phyloP scores from a whole-genome alignment of 2,888 invertebrate genomes.

The Hermaeophaga mercurialis region DNA sequence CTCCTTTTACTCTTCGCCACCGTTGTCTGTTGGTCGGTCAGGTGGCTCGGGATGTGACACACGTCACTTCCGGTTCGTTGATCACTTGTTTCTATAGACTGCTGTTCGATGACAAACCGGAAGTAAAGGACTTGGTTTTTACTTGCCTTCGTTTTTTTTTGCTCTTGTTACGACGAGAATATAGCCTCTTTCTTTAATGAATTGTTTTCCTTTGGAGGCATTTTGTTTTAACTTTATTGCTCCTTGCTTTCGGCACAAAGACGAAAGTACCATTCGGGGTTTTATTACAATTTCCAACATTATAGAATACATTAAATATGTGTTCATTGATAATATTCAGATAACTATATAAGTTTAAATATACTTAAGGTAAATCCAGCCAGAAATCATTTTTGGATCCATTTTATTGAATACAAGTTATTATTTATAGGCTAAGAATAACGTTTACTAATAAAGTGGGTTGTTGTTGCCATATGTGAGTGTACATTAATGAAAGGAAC shows the following conservation, averaged over 20 bases:
- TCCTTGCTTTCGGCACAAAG: neutral
- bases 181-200: slow-evolving; percentile 9
- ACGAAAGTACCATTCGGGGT: too few relatives aligned
- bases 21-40: slow-evolving; percentile 33
- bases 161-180: slow-evolving; percentile 7
- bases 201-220: slow-evolving; percentile 10
- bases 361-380: too few relatives aligned
- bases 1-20: slow-evolving; percentile 1
- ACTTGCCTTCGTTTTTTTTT: slow-evolving; percentile 28
- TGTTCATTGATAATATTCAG: too few relatives aligned
- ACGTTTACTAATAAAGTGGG: too few relatives aligned
- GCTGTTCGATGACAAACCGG: slow-evolving; percentile 33
- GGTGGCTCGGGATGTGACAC: slow-evolving; percentile 45
- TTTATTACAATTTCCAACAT: too few relatives aligned
- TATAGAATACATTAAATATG: too few relatives aligned
- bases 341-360: too few relatives aligned
- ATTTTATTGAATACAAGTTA: too few relatives aligned
- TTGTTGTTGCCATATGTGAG: too few relatives aligned
- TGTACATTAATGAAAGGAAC: too few relatives aligned
- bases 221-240: neutral
- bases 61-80: slow-evolving; percentile 47
- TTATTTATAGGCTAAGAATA: too few relatives aligned
- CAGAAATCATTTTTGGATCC: too few relatives aligned
- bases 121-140: slow-evolving; percentile 36
- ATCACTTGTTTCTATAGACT: slow-evolving; percentile 33